Conservation (phyloP, 2,113 vertebrate species). For the Bos taurus region DNA sequence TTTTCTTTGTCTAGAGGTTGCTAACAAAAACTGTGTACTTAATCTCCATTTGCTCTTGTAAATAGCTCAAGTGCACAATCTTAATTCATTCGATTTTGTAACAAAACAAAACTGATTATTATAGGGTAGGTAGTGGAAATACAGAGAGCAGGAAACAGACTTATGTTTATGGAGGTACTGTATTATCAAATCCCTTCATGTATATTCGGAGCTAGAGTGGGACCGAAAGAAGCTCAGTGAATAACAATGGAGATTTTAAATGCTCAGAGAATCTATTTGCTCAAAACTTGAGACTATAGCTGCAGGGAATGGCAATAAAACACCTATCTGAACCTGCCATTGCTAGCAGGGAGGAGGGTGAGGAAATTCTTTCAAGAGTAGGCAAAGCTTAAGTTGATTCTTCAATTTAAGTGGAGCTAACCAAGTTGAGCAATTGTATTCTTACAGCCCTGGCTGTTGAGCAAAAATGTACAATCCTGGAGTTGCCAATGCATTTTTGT, state of each 20-base stretch:
- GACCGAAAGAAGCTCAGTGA: neutral
- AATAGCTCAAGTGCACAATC: neutral
- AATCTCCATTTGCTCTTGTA: neutral
- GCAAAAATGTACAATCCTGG: too few species aligned
- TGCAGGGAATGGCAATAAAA: neutral
- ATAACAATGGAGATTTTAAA: neutral
- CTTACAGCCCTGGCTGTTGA: neutral
- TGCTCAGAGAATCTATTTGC: neutral
- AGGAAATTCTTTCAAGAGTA: neutral
- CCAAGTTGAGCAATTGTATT: neutral
- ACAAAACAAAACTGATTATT: neutral
- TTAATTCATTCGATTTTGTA: neutral
- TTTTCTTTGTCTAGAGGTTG: neutral
- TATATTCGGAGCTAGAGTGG: neutral
- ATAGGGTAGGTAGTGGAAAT: neutral
- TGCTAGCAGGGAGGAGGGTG: neutral
- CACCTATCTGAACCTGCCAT: neutral
- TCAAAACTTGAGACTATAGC: neutral
- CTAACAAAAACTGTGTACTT: neutral
- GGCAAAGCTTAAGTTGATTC: neutral
- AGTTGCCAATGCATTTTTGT: neutral
- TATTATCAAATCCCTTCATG: neutral
- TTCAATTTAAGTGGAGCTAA: neutral
- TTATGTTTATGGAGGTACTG: neutral
- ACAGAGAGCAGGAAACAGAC: neutral